These are phyloP conservation scores for Chloebia gouldiae DNA, from an alignment of 2,113 vertebrate species.

Conservation along the genomic window DNA sequence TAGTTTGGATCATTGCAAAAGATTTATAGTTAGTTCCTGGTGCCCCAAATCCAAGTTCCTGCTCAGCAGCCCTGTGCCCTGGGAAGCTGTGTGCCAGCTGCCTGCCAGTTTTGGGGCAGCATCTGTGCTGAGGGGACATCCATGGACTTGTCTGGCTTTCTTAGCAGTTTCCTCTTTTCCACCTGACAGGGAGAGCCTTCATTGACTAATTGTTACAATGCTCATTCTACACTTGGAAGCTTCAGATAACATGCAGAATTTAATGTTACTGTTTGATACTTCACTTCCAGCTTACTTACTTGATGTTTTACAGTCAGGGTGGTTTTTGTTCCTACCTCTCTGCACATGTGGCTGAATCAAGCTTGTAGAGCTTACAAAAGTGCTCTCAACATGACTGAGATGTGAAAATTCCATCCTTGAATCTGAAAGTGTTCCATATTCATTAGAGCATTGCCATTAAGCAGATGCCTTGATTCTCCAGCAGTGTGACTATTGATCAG, in stretches of 20 bases:
- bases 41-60: neutral
- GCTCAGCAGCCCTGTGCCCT: fast-evolving
- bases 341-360: neutral
- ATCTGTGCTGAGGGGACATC: neutral
- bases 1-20: neutral
- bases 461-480: neutral
- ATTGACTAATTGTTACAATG: fast-evolving
- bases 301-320: neutral
- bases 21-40: neutral
- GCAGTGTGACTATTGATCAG: neutral
- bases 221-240: neutral
- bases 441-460: neutral
- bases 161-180: neutral
- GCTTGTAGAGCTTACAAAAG: neutral
- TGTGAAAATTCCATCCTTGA: neutral
- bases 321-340: neutral
- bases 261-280: neutral
- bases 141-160: neutral
- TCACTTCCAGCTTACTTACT: neutral
- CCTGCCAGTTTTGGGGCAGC: neutral
- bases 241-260: neutral
- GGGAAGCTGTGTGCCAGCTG: neutral
- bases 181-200: neutral
- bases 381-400: neutral
- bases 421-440: neutral